Conservation (phyloP, 2,888 invertebrate genomes). For the Cosmia pyralina region DNA sequence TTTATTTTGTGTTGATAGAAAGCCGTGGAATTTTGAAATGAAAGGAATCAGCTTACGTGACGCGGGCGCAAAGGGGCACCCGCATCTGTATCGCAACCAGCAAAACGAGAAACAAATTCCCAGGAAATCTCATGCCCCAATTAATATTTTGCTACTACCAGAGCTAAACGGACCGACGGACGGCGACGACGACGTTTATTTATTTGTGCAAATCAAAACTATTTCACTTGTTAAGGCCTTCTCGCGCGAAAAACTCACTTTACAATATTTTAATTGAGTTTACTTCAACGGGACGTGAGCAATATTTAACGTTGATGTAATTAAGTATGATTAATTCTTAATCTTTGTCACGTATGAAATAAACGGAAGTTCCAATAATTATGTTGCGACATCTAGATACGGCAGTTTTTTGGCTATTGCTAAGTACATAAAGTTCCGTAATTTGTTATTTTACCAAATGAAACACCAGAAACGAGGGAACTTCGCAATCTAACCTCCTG, state of each 20-base stretch:
- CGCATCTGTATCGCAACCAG: slow-evolving; percentile 26
- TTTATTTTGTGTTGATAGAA: slow-evolving; percentile 48
- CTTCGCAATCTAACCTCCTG: slow-evolving; percentile 60
- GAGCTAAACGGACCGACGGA: slow-evolving; percentile 45
- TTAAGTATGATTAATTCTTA: slow-evolving; percentile 5
- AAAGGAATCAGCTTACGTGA: slow-evolving; percentile 65
- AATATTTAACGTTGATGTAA: slow-evolving; percentile 17
- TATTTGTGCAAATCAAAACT: slow-evolving; percentile 54
- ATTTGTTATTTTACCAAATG: slow-evolving; percentile 51
- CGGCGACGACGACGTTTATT: slow-evolving; percentile 60
- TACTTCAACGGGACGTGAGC: slow-evolving; percentile 17
- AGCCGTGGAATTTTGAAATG: slow-evolving; percentile 59
- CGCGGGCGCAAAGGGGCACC: slow-evolving; percentile 56
- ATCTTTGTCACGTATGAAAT: slow-evolving; percentile 3
- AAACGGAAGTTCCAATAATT: slow-evolving; percentile 5
- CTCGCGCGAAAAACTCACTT: slow-evolving; percentile 9
- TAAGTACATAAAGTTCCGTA: slow-evolving; percentile 24
- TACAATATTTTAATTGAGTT: slow-evolving; percentile 27
- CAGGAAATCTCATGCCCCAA: slow-evolving; percentile 72
- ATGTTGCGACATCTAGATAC: not conserved
- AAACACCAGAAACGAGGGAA: slow-evolving; percentile 55
- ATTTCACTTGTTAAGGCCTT: slow-evolving; percentile 9
- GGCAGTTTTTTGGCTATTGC: slow-evolving; percentile 11
- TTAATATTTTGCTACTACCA: slow-evolving; percentile 67
- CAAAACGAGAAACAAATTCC: slow-evolving; percentile 69